Evolutionary conservation across 92 coral and sea anemone genomes (phyloP).

Genomic region (Porites lobata): DNA sequence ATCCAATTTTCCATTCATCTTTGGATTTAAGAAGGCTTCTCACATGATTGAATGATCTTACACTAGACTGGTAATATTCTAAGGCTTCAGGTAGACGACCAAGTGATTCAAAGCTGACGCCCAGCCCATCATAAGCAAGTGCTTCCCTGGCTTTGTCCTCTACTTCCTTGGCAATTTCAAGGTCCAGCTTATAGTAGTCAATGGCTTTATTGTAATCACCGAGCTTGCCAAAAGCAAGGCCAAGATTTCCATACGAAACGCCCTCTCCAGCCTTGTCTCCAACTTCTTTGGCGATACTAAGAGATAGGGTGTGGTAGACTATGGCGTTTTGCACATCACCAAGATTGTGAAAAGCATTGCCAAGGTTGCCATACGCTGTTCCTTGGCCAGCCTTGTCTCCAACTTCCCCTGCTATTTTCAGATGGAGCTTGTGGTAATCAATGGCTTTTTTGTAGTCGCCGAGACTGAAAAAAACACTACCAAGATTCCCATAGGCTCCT

Average conservation of each 20-base stretch:
- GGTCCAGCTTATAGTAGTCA: no score
- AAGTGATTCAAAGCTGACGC: no score
- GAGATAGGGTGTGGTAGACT: no score
- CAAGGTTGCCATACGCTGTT: background rate
- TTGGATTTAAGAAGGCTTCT: conserved; percentile 9
- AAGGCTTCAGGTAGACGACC: no score
- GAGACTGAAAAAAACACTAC: background rate
- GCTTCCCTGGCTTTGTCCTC: no score
- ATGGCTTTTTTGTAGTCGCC: conserved; percentile 4
- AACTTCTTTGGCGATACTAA: no score
- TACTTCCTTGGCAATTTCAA: no score
- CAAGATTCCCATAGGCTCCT: background rate
- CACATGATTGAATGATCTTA: background rate
- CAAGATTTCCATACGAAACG: no score
- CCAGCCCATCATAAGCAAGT: no score
- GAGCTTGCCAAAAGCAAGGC: no score
- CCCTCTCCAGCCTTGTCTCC: no score
- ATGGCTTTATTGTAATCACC: no score
- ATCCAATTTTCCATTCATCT: conserved; percentile 13
- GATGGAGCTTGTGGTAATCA: background rate
- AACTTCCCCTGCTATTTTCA: background rate
- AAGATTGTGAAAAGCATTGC: background rate
- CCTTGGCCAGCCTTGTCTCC: background rate
- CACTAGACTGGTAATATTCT: background rate
- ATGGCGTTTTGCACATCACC: conserved; percentile 7